Evolutionary conservation across 2,797 vertebrate species (phyloP), one percentile per base, ranked within the genome.

Genomic region (Tachyglossus aculeatus): DNA sequence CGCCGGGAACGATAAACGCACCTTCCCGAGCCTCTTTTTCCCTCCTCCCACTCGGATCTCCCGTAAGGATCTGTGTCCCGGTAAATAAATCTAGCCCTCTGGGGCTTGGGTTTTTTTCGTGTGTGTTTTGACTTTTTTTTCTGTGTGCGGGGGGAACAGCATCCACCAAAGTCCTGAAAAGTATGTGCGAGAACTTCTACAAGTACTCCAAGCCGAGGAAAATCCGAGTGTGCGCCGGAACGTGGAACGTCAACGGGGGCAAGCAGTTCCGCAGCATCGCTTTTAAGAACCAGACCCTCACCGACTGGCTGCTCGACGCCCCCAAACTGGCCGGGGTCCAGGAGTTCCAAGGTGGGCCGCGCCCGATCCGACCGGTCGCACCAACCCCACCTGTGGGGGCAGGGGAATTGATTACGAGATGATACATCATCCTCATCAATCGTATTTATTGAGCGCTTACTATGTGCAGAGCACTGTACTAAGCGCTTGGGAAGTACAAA

Each of bases 231-330:
- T 95, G 96, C 2, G 93, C 96, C 0, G 98, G 97, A 41, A 99
- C 98, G 0, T 99, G 98, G 98, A 99, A 99, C 0, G 98, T 99
- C 32, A 99, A 99, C 0, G 98, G 98, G 0, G 98, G 98, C 9
- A 99, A 99, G 87, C 97, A 99, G 78, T 99, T 99, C 76, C 95
- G 98, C 76, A 99, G 98, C 72, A 99, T 99, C 43, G 98, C 98
- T 21, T 99, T 96, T 88, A 95, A 96, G 85, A 99, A 99, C 82
- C 96, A 99, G 86, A 99, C 98, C 0, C 96, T 99, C 52, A 98
- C 96, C 19, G 98, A 99, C 85, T 99, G 98, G 98, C 93, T 99
- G 54, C 82, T 99, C 15, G 98, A 99, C 39, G 97, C 97, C 18
- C 98, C 97, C 1, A 94, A 94, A 86, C 93, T 96, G 79, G 96